phyloP scores from a whole-genome alignment of 2,797 vertebrate genomes.

The Anableps anableps region DNA sequence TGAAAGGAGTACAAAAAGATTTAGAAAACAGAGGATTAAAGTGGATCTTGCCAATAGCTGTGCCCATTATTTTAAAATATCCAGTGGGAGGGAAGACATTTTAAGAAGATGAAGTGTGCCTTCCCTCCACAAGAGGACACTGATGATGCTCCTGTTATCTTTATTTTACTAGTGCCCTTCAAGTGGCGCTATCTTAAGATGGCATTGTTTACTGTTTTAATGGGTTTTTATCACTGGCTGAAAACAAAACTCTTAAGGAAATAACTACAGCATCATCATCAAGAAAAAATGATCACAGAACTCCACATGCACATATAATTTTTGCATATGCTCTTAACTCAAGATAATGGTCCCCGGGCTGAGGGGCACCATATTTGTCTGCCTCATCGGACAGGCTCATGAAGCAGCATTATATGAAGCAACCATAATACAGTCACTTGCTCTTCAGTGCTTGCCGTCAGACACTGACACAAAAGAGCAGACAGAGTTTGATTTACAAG shows the following conservation, averaged over 20 bases:
- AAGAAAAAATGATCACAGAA: not conserved
- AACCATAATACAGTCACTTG: constrained; percentile 62
- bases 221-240: not conserved
- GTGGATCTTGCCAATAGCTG: constrained; percentile 34
- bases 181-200: not conserved
- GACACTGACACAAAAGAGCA: constrained; percentile 45
- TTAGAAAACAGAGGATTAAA: not conserved
- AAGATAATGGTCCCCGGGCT: not conserved
- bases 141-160: constrained; percentile 52
- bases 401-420: constrained; percentile 42
- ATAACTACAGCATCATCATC: not conserved
- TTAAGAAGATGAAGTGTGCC: constrained; percentile 63
- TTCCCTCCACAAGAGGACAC: constrained; percentile 83
- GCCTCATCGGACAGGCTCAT: constrained; percentile 16
- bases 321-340: not conserved
- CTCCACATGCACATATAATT: not conserved
- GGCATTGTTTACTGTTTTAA: not conserved
- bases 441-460: constrained; percentile 54
- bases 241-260: not conserved
- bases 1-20: not conserved
- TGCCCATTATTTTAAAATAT: constrained; percentile 30
- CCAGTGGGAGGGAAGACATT: constrained; percentile 14
- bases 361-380: constrained; percentile 1
- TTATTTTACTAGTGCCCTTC: not conserved
- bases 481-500: constrained; percentile 73